Conservation (phyloP, 1,140 invertebrate species). For the Heliconius congener region DNA sequence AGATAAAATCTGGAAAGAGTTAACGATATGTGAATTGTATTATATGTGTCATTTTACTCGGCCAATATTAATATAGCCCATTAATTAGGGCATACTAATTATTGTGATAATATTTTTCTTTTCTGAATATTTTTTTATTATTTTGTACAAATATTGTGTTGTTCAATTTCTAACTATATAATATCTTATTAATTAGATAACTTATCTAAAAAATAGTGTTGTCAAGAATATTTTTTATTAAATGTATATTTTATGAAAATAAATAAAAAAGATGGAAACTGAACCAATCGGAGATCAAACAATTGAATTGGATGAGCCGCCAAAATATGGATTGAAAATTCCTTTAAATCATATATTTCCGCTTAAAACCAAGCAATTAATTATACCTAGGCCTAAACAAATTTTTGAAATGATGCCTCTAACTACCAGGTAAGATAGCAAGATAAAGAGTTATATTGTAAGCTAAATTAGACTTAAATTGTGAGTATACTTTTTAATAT, state of each 20-base stretch:
- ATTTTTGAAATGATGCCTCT: conserved; percentile 84
- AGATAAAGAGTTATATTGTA: too few species aligned
- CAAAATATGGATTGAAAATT: conserved; percentile 87
- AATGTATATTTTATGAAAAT: neutral
- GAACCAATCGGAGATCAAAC: conserved; percentile 17
- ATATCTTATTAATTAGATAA: neutral
- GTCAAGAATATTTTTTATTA: neutral
- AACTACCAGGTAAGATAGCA: conserved; percentile 80
- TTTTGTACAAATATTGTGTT: conserved; percentile 9
- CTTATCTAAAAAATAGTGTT: neutral
- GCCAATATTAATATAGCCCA: neutral
- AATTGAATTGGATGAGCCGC: conserved; percentile 59
- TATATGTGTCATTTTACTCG: neutral
- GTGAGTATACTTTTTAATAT: neutral
- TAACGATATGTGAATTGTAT: neutral
- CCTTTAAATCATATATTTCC: conserved; percentile 88
- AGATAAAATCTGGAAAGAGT: neutral
- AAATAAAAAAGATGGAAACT: conserved; percentile 18
- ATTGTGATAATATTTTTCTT: conserved; percentile 13
- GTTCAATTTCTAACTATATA: neutral
- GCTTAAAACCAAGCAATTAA: conserved; percentile 87
- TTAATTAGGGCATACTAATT: neutral
- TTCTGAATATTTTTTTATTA: neutral
- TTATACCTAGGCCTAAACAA: conserved; percentile 85
- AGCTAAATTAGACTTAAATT: neutral